Percentiles rank a stretch among this genome's conserved stretches.
Evolutionary conservation across 2,888 invertebrate genomes (phyloP).

Genomic region (Bhutanitis thaidina): DNA sequence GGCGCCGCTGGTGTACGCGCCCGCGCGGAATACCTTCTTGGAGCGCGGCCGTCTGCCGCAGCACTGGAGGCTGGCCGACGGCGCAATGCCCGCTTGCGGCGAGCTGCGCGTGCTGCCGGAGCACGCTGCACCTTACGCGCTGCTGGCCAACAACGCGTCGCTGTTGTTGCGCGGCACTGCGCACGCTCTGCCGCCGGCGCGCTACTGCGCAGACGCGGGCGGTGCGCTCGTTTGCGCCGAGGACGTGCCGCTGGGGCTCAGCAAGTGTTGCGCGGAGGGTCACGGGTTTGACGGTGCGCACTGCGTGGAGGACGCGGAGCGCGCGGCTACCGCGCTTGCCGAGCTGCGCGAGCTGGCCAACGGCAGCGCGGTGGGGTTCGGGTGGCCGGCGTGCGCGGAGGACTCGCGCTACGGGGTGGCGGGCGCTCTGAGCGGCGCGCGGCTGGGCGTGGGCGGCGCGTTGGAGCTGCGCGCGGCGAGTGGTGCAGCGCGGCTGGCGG

Average conservation of each 20-base stretch:
- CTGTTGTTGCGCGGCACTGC: constrained; percentile 73
- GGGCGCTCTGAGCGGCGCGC: constrained; percentile 76
- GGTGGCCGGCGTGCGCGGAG: constrained; percentile 77
- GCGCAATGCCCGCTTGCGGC: constrained; percentile 54
- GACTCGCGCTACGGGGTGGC: constrained; percentile 78
- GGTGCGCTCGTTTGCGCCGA: constrained; percentile 82
- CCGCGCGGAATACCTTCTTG: constrained; percentile 56
- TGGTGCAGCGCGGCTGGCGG: constrained; percentile 60
- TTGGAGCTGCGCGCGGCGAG: constrained; percentile 64
- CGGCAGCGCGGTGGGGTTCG: constrained; percentile 59
- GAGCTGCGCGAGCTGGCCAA: constrained; percentile 50
- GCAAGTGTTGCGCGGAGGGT: constrained; percentile 86
- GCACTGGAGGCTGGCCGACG: constrained; percentile 66
- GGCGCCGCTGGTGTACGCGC: constrained; percentile 81
- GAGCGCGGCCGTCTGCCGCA: constrained; percentile 59
- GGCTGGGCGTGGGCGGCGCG: constrained; percentile 75
- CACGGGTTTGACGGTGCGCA: constrained; percentile 80
- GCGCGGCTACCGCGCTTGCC: constrained; percentile 47
- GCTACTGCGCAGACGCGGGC: constrained; percentile 85
- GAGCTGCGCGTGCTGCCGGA: constrained; percentile 54
- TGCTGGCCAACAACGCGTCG: constrained; percentile 84
- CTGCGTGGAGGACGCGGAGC: constrained; percentile 57
- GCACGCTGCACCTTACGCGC: constrained; percentile 65
- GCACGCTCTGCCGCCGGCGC: constrained; percentile 69
- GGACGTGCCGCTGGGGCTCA: constrained; percentile 50